Percentiles rank a stretch among this genome's conserved stretches.
Conservation (phyloP, 2,888 invertebrate species). For the Nipponacmea schrenckii region DNA sequence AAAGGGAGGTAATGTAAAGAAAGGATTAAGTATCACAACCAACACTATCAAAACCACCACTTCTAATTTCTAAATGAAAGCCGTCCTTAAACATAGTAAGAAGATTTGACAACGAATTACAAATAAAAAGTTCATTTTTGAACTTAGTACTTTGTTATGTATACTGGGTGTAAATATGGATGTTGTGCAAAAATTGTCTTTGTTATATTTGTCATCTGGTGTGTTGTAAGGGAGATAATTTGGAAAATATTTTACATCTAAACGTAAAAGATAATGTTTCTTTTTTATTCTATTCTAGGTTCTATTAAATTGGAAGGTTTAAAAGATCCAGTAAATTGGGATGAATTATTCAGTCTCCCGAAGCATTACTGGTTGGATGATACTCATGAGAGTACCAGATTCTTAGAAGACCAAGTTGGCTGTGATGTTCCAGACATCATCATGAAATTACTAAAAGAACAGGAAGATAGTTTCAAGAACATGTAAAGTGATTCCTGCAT, state of each 20-base stretch:
- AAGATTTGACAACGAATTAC: too few species aligned
- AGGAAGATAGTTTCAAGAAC: conserved; percentile 69
- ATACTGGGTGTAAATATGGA: too few species aligned
- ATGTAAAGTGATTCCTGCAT: not conserved
- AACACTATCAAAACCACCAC: too few species aligned
- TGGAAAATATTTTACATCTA: not conserved
- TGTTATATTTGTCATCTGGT: too few species aligned
- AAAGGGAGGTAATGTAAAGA: not conserved
- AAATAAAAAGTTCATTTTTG: too few species aligned
- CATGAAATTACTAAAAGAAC: conserved; percentile 75
- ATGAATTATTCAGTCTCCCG: conserved; percentile 87
- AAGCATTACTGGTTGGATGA: conserved; percentile 94
- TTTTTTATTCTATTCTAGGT: conserved; percentile 32
- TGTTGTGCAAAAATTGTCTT: too few species aligned
- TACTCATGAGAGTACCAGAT: conserved; percentile 79
- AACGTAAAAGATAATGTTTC: not conserved
- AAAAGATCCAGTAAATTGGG: conserved; percentile 76
- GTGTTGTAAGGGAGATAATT: not conserved
- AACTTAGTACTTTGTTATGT: too few species aligned
- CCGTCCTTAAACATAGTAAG: too few species aligned
- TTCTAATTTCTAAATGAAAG: too few species aligned
- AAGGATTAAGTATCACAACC: too few species aligned
- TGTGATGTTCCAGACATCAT: conserved; percentile 84
- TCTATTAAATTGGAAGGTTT: conserved; percentile 80
- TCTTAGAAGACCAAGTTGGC: conserved; percentile 93